Evolutionary conservation across 2,113 vertebrate genomes (phyloP).

Genomic region (Ursus arctos): DNA sequence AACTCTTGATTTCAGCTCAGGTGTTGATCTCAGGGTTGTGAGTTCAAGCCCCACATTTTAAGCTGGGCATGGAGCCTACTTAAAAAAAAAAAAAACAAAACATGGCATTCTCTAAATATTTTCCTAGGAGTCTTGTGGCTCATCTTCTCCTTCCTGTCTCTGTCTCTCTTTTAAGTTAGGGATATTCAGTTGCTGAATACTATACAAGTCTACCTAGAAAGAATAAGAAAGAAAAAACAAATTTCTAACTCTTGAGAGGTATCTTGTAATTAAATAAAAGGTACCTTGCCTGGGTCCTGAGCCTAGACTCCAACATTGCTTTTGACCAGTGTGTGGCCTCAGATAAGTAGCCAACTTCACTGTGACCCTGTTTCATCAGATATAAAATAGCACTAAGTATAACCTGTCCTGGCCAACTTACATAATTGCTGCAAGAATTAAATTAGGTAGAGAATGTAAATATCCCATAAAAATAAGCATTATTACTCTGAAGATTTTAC

Average conservation of each 20-base stretch:
- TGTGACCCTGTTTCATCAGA: background rate
- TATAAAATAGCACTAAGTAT: slow-evolving; percentile 33
- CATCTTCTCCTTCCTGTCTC: background rate
- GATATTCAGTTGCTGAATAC: background rate
- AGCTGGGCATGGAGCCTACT: background rate
- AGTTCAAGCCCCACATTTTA: background rate
- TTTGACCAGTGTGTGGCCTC: background rate
- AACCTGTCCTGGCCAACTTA: background rate
- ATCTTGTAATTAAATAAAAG: slow-evolving; percentile 25
- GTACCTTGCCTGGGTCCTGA: background rate
- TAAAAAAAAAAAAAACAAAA: background rate
- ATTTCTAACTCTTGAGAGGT: background rate
- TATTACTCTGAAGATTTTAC: slow-evolving; percentile 63
- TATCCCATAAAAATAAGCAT: slow-evolving; percentile 42
- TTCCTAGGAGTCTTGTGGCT: background rate
- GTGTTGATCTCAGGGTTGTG: background rate
- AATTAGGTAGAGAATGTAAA: slow-evolving; percentile 49
- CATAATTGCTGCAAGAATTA: slow-evolving; percentile 22
- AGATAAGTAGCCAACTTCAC: background rate
- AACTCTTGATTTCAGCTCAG: background rate
- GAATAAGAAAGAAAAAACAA: background rate
- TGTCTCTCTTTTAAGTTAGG: slow-evolving; percentile 22
- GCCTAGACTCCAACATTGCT: background rate
- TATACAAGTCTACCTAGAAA: background rate
- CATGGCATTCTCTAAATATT: background rate